Conservation (phyloP, 2,113 vertebrate genomes). For the Oxygymnocypris stewartii region DNA sequence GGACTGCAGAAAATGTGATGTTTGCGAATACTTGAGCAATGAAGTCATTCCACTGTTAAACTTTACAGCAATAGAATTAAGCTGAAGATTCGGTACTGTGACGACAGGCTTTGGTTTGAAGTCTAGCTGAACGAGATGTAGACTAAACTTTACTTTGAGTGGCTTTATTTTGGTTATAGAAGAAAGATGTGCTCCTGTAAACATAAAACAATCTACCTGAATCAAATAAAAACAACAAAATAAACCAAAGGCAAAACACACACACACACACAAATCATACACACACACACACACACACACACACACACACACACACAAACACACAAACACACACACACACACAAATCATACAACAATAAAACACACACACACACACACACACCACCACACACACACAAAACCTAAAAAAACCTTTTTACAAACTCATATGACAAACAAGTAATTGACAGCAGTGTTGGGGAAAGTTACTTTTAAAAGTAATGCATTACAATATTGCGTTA, state of each 20-base stretch:
- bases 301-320: too few species aligned
- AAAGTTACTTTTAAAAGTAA: too few species aligned
- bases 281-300: too few species aligned
- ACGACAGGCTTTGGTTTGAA: background rate
- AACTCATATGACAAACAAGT: background rate
- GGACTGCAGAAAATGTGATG: constrained; percentile 70
- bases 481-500: too few species aligned
- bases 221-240: background rate
- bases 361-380: too few species aligned
- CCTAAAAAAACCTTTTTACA: too few species aligned
- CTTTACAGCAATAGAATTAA: background rate
- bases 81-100: too few species aligned
- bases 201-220: background rate
- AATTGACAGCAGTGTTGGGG: too few species aligned
- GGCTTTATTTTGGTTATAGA: background rate
- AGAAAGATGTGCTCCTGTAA: background rate
- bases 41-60: background rate
- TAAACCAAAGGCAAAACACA: background rate
- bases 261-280: too few species aligned
- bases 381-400: too few species aligned
- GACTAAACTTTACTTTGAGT: background rate
- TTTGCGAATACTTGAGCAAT: constrained; percentile 29
- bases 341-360: too few species aligned
- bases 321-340: too few species aligned
- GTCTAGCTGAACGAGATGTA: background rate